Evolutionary conservation across 1,140 invertebrate species (phyloP).

Genomic region (Drosophila ananassae): DNA sequence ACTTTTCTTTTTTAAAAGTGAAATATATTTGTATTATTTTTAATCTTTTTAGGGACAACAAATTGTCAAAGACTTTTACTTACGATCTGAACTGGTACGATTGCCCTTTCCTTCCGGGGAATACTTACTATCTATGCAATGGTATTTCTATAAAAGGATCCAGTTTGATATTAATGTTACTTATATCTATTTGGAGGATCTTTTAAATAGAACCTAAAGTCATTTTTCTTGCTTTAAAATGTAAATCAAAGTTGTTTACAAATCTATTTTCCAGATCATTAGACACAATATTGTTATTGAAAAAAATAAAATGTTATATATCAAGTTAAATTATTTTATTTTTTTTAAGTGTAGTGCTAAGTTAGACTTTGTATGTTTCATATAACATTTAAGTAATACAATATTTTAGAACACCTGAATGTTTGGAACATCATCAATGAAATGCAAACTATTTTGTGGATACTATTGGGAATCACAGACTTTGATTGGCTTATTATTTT

Average conservation of each 20-base stretch:
- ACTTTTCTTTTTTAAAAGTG: neutral
- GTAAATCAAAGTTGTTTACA: too few species aligned
- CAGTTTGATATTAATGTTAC: neutral
- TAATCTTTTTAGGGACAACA: neutral
- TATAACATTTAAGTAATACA: neutral
- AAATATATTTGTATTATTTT: neutral
- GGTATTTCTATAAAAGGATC: neutral
- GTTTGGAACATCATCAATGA: too few species aligned
- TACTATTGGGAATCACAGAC: too few species aligned
- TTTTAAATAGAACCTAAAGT: neutral
- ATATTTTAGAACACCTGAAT: too few species aligned
- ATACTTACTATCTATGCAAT: neutral
- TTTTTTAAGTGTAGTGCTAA: too few species aligned
- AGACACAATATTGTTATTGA: too few species aligned
- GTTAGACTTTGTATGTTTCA: too few species aligned
- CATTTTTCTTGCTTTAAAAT: too few species aligned
- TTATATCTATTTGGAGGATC: neutral
- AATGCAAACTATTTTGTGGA: too few species aligned
- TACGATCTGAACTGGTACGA: neutral
- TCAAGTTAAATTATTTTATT: too few species aligned
- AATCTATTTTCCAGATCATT: too few species aligned
- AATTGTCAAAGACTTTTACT: neutral
- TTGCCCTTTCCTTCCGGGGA: conserved; percentile 1
- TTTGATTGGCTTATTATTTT: neutral
- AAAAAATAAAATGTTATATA: too few species aligned